Evolutionary conservation across 2,888 invertebrate genomes (phyloP).

Genomic region (Perithous albicinctus): DNA sequence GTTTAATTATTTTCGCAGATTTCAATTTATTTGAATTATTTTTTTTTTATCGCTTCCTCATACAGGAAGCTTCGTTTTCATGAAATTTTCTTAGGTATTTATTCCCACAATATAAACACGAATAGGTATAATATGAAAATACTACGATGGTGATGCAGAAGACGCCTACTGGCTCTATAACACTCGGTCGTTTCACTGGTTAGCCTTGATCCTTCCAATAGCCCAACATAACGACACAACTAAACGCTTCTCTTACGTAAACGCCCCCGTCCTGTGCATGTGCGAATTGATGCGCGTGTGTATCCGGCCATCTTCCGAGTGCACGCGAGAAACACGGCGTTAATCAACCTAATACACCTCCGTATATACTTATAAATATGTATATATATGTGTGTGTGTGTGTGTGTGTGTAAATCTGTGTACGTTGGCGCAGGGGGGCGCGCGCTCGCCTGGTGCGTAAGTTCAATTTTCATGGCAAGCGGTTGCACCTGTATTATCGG

Average conservation of each 20-base stretch:
- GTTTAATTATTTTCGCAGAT: no score
- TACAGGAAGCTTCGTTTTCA: no score
- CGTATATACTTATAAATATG: conserved; percentile 11
- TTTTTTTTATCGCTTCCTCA: no score
- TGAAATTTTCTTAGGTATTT: no score
- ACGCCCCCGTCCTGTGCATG: conserved; percentile 67
- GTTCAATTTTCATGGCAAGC: neutral
- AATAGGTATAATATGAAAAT: neutral
- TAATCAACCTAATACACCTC: neutral
- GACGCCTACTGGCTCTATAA: conserved; percentile 25
- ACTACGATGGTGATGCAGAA: conserved; percentile 67
- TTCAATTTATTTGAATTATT: no score
- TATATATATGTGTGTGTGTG: neutral
- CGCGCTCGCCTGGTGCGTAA: no score
- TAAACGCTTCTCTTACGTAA: conserved; percentile 79
- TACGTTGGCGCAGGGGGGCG: no score
- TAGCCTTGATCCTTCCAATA: conserved; percentile 82
- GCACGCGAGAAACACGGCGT: conserved; percentile 6
- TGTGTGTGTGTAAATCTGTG: neutral
- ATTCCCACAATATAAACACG: neutral
- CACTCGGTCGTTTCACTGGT: conserved; percentile 76
- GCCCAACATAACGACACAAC: conserved; percentile 72
- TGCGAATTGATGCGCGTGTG: conserved; percentile 35
- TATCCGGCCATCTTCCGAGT: conserved; percentile 54
- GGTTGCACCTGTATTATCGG: conserved; percentile 18